Evolutionary conservation across 2,888 invertebrate species (phyloP).

Genomic region (Scrobipalpa atriplicella): DNA sequence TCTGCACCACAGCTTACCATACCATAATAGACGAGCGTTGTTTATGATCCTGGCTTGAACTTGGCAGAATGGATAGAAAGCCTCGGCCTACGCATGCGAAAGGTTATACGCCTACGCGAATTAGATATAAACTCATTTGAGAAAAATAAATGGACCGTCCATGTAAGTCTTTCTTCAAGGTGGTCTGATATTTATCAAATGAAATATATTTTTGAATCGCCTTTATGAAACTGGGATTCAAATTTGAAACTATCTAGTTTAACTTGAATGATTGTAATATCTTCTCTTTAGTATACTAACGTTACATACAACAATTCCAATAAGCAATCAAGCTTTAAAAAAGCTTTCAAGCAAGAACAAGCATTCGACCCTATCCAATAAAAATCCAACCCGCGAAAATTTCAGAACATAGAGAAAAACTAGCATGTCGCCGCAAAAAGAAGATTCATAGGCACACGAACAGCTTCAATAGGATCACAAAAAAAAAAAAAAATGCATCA

Average conservation of each 20-base stretch:
- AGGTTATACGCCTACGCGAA: constrained; percentile 68
- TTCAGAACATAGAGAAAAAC: no score
- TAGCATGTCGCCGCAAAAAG: no score
- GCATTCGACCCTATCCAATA: no score
- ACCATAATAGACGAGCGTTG: constrained; percentile 15
- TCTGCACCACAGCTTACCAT: constrained; percentile 10
- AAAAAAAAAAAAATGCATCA: background rate
- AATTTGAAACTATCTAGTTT: background rate
- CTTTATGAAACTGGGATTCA: background rate
- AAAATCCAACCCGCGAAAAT: no score
- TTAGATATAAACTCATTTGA: constrained; percentile 33
- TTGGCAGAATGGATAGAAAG: constrained; percentile 43
- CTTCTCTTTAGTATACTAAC: background rate
- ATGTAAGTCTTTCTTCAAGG: background rate
- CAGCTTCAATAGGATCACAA: no score
- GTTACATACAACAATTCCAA: no score
- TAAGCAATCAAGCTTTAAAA: no score
- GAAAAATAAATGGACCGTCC: background rate
- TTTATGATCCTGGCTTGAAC: constrained; percentile 17
- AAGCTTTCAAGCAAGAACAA: no score
- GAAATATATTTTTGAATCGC: background rate
- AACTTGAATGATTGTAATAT: background rate
- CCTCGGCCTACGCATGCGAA: constrained; percentile 68
- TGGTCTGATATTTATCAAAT: background rate
- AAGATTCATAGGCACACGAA: no score